Evolutionary conservation across 2,113 vertebrate species (phyloP), one percentile per base, ranked within the genome.

Genomic region (Leuciscus idus): DNA sequence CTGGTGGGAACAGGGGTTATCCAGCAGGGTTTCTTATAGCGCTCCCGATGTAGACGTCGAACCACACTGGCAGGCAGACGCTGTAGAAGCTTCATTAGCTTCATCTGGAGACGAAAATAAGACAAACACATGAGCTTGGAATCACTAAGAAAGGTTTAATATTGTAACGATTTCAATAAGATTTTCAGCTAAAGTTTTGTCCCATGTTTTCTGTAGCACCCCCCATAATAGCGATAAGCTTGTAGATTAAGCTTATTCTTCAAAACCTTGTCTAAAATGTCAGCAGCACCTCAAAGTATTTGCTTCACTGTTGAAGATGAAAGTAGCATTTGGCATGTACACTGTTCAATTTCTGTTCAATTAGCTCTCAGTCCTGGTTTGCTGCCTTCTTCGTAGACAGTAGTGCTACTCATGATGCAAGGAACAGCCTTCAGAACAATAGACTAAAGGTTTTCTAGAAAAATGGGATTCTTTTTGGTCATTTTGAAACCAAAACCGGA

Each of bases 31-130:
- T 97, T 99, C 92, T 96, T 96, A 92, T 98, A 98, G 89, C 98
- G 96, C 89, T 99, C 98, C 13, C 97, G 94, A 94, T 99, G 97
- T 74, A 99, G 91, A 90, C 98, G 95, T 86, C 98, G 95, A 62
- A 99, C 97, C 89, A 99, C 95, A 0, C 95, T 93, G 64, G 96
- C 97, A 52, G 98, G 98, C 85, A 99, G 91, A 59, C 97, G 95
- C 46, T 99, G 98, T 28, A 99, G 95, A n/a, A 99, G 94, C 91
- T 98, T 99, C 98, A 99, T 99, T 92, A 99, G 95, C 86, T 99
- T 99, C 95, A 97, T 96, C 98, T 99, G 93, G 75, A 88, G 12
- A 75, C 62, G 6, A 75, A 28, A 33, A 85, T 26, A 68, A 57
- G 19, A 57, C 55, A 21, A 21, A 57, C 19, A 23, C 55, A 57